Percentiles rank a stretch among this genome's conserved stretches.
phyloP scores from a whole-genome alignment of 1,140 invertebrate genomes.

The Parapsyche elsis region DNA sequence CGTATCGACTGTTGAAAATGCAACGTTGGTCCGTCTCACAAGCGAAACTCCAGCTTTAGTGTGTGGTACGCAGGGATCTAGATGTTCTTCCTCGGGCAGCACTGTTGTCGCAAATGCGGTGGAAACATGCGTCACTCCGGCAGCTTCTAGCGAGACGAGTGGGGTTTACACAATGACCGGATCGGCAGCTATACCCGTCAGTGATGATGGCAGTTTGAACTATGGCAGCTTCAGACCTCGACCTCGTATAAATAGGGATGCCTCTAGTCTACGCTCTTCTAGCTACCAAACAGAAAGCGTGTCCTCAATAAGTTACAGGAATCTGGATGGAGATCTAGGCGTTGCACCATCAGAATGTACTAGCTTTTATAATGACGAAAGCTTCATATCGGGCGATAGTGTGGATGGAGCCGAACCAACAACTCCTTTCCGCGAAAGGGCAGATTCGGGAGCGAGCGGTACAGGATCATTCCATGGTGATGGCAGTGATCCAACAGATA shows the following conservation, averaged over 20 bases:
- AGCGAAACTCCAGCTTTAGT: slow-evolving; percentile 55
- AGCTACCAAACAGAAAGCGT: slow-evolving; percentile 39
- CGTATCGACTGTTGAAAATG: slow-evolving; percentile 68
- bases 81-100: slow-evolving; percentile 85
- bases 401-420: slow-evolving; percentile 42
- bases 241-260: slow-evolving; percentile 20
- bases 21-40: neutral
- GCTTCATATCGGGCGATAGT: slow-evolving; percentile 49
- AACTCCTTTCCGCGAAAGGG: slow-evolving; percentile 69
- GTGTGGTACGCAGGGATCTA: slow-evolving; percentile 70
- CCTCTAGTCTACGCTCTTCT: slow-evolving; percentile 45
- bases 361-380: slow-evolving; percentile 50
- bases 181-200: slow-evolving; percentile 63
- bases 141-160: slow-evolving; percentile 78
- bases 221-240: slow-evolving; percentile 40
- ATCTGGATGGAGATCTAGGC: slow-evolving; percentile 20
- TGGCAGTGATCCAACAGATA: slow-evolving; percentile 84
- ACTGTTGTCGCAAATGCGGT: slow-evolving; percentile 79
- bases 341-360: slow-evolving; percentile 50
- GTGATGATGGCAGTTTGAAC: slow-evolving; percentile 43
- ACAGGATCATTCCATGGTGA: slow-evolving; percentile 84
- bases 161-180: slow-evolving; percentile 81
- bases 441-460: slow-evolving; percentile 81
- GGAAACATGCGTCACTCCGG: slow-evolving; percentile 67
- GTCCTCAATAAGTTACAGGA: slow-evolving; percentile 27